Percentiles rank a stretch among this genome's conserved stretches.
phyloP scores from a whole-genome alignment of 2,113 vertebrate species.

The Halcyon senegalensis region DNA sequence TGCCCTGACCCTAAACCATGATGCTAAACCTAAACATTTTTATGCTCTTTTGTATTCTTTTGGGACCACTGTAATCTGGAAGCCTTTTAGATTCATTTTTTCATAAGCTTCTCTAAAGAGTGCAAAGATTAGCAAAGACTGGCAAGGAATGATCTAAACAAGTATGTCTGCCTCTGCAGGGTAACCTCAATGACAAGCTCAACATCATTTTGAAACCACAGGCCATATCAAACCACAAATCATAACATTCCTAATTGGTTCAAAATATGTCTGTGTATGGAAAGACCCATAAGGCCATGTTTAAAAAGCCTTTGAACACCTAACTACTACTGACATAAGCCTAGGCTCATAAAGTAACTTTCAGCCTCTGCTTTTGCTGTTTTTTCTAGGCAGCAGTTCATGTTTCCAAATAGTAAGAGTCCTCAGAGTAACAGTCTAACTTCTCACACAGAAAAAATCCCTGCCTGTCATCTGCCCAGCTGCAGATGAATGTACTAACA shows the following conservation, averaged over 20 bases:
- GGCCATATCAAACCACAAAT: neutral
- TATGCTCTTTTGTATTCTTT: neutral
- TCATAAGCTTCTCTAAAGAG: neutral
- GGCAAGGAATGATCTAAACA: neutral
- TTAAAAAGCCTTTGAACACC: neutral
- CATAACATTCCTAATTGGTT: neutral
- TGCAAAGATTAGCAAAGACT: neutral
- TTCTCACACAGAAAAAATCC: neutral
- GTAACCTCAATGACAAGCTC: neutral
- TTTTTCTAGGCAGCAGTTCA: neutral
- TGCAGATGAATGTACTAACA: neutral
- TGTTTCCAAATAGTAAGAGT: neutral
- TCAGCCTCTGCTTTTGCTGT: neutral
- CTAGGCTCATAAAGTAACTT: neutral
- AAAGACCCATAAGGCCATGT: neutral
- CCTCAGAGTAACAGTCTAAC: neutral
- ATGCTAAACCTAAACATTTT: neutral
- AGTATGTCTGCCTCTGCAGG: neutral
- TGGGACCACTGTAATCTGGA: neutral
- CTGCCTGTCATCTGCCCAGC: neutral
- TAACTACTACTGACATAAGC: neutral
- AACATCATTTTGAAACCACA: conserved; percentile 14
- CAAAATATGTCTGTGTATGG: neutral
- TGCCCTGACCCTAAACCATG: too few relatives aligned
- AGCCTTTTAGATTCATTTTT: neutral